phyloP scores from a whole-genome alignment of 2,888 invertebrate species.

The Choristoneura rosaceana region DNA sequence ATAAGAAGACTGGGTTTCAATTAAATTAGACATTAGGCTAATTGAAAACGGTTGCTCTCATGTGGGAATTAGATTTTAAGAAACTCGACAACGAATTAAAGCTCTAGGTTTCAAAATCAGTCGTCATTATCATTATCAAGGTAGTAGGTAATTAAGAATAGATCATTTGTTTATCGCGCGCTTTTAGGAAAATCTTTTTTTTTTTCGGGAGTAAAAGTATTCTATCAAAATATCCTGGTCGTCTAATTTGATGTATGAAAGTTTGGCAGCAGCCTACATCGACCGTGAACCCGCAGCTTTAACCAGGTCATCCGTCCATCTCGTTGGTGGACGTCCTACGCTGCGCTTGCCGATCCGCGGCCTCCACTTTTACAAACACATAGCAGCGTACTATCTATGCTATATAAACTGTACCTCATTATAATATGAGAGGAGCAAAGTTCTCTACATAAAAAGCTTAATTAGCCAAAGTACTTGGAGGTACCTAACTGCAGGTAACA shows the following conservation, averaged over 20 bases:
- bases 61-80: slow-evolving; percentile 10
- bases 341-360: too few relatives aligned
- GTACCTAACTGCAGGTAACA: slow-evolving; percentile 18
- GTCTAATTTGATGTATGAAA: too few relatives aligned
- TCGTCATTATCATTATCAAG: background rate
- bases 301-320: too few relatives aligned
- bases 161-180: too few relatives aligned
- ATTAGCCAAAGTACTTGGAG: background rate
- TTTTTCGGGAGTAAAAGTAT: too few relatives aligned
- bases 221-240: too few relatives aligned
- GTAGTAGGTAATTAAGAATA: too few relatives aligned
- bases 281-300: too few relatives aligned
- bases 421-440: background rate
- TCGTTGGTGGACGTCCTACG: too few relatives aligned
- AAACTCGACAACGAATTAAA: background rate
- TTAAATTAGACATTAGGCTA: slow-evolving; percentile 5
- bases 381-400: background rate
- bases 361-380: too few relatives aligned
- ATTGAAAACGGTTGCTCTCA: slow-evolving; percentile 15
- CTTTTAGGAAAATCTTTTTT: too few relatives aligned
- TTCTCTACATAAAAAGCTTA: background rate
- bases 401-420: background rate
- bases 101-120: background rate
- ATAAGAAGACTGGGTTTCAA: slow-evolving; percentile 1
- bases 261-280: too few relatives aligned